phyloP scores from a whole-genome alignment of 2,797 vertebrate species.

The Sternotherus odoratus region DNA sequence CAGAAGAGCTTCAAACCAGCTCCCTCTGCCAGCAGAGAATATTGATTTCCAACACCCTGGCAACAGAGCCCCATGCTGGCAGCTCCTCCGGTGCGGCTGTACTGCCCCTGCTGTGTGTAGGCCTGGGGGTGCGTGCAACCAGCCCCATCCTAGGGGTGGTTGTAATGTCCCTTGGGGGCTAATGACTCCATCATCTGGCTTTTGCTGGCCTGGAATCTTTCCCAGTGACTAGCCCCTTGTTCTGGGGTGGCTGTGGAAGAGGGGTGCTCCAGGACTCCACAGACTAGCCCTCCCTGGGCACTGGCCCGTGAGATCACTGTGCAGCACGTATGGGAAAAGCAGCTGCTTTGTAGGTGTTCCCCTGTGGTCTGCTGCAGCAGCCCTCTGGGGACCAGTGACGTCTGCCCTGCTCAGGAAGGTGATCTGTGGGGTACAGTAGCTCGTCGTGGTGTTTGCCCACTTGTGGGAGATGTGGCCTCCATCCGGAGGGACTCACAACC shows the following conservation, averaged over 20 bases:
- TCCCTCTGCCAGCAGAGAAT: too few relatives aligned
- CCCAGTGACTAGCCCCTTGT: neutral
- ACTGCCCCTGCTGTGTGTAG: neutral
- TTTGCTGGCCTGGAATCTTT: neutral
- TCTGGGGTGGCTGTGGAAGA: neutral
- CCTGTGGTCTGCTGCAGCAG: neutral
- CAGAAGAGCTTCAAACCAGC: too few relatives aligned
- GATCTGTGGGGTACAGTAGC: neutral
- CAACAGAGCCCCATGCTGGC: too few relatives aligned
- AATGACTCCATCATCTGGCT: neutral
- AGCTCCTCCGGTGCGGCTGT: too few relatives aligned
- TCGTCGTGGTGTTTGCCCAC: too few relatives aligned
- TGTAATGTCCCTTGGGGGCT: neutral
- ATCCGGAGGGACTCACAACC: accelerated
- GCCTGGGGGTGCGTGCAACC: neutral
- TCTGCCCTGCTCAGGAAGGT: neutral
- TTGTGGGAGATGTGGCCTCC: neutral
- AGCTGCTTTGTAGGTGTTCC: neutral
- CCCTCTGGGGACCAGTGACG: neutral
- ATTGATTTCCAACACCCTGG: too few relatives aligned
- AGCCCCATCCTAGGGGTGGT: neutral
- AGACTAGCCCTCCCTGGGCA: neutral
- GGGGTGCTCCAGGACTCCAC: neutral
- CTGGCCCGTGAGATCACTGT: neutral
- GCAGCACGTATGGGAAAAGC: neutral